Conservation (phyloP, 1,140 invertebrate genomes). For the Ditylenchus dipsaci region DNA sequence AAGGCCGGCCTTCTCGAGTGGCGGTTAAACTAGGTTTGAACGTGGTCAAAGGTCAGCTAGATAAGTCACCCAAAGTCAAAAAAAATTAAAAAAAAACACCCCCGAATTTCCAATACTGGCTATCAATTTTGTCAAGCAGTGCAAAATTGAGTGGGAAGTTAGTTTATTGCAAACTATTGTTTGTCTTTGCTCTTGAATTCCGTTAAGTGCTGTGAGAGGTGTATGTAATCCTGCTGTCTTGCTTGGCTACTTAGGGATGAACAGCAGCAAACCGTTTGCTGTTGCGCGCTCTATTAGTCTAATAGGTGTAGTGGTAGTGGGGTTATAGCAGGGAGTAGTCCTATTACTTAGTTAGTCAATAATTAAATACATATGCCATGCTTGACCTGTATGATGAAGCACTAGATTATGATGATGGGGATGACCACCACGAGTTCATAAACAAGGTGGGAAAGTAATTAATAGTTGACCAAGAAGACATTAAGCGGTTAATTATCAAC, state of each 20-base stretch:
- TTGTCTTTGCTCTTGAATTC: background rate
- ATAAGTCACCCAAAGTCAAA: no score
- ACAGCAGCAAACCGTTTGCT: constrained; percentile 6
- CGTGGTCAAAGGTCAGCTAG: no score
- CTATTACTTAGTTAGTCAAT: no score
- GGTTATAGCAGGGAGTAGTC: no score
- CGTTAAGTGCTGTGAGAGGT: background rate
- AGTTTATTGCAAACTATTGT: constrained; percentile 3
- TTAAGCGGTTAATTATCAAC: no score
- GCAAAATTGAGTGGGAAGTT: background rate
- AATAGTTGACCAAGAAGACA: no score
- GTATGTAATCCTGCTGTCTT: background rate
- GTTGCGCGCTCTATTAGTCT: background rate
- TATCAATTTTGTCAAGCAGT: constrained; percentile 1
- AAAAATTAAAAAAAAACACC: no score
- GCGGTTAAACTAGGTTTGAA: no score
- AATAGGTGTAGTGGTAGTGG: background rate
- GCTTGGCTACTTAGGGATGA: background rate
- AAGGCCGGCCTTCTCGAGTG: no score
- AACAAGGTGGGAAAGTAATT: background rate
- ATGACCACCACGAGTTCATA: background rate
- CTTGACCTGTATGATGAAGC: background rate
- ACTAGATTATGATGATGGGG: background rate
- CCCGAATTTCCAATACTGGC: no score
- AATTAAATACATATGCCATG: no score